Base-by-base conservation (phyloP, 2,797 vertebrate species). In the Acipenser transmontanus region DNA sequence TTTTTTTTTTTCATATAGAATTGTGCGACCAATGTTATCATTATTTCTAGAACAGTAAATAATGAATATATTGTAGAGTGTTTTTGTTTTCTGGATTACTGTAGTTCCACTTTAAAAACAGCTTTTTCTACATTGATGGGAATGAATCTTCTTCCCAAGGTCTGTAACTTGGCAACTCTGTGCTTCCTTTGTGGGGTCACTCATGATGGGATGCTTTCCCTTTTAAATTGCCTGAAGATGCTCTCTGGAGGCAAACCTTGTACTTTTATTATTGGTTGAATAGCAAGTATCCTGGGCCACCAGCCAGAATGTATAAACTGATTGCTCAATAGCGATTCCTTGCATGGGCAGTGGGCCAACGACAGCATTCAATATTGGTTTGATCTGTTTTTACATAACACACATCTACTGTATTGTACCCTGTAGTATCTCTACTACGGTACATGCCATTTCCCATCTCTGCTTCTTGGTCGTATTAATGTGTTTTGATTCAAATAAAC, bases 81-180 rank as follows among this genome's bases (percentile, higher is more conserved):
- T 34, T 34, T 34, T 34, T 34, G 34, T 34, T 34, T 34, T 34
- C 34, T 34, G 34, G 34, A 4, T 34, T 34, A 34, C 34, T 34
- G 34, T 34, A 34, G 34, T 34, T 34, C 34, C 34, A 4, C 34
- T 34, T 34, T 34, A 3, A 34, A 34, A 34, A 34, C 34, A 1
- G 20, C 20, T 34, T 47, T 47, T 56, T 60, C 5, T 13, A 14
- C 34, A 50, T 48, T 63, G 11, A 59, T 63, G 65, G 52, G 65
- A 70, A 51, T 67, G 17, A n/a, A 4, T 9, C 51, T n/a, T 47
- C 66, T 70, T 67, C 61, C 65, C 69, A 70, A 61, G 64, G 54
- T 59, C 17, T 67, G 50, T 63, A 47, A 50, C 49, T 64, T 70
- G 61, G 69, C 69, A 49, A 13, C 8, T 8, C 13, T 5, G 34